These are phyloP conservation scores for Gymnodraco acuticeps DNA, from an alignment of 2,797 vertebrate species.

Conservation along the genomic window DNA sequence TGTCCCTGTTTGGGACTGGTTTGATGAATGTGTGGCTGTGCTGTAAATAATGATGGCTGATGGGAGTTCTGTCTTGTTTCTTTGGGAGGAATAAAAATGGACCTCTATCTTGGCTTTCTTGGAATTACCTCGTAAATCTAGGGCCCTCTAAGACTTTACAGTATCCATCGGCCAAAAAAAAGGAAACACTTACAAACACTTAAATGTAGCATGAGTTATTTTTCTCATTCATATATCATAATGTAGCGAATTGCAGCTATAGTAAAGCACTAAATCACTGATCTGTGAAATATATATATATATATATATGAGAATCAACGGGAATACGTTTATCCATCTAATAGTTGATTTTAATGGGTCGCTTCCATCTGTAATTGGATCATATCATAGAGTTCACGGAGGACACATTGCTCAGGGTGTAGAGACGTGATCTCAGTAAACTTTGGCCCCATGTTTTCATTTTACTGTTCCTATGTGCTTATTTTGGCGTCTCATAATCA, in stretches of 20 bases:
- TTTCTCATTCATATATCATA: slow-evolving; percentile 6
- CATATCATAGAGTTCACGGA: slow-evolving; percentile 41
- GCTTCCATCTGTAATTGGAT: slow-evolving; percentile 15
- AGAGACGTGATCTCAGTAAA: slow-evolving; percentile 51
- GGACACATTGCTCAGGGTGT: slow-evolving; percentile 41
- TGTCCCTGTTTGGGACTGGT: neutral
- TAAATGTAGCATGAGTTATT: neutral
- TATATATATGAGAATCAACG: neutral
- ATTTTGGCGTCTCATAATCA: slow-evolving; percentile 68
- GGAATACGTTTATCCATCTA: neutral
- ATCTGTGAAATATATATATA: slow-evolving; percentile 8
- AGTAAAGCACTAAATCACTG: neutral
- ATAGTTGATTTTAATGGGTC: slow-evolving; percentile 2
- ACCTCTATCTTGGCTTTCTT: slow-evolving; percentile 37
- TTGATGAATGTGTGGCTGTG: slow-evolving; percentile 11
- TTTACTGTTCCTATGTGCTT: slow-evolving; percentile 66
- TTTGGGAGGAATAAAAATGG: slow-evolving; percentile 21
- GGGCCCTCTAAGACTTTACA: slow-evolving; percentile 13
- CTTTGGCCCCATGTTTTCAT: slow-evolving; percentile 50
- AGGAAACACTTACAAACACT: neutral
- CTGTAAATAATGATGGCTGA: slow-evolving; percentile 42
- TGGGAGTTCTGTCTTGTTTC: slow-evolving; percentile 41
- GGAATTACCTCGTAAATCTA: slow-evolving; percentile 43
- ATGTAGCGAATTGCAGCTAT: neutral
- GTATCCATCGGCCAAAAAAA: slow-evolving; percentile 5